These are phyloP conservation scores for Hydrophis major DNA, from an alignment of 2,797 vertebrate species.

Conservation along the genomic window DNA sequence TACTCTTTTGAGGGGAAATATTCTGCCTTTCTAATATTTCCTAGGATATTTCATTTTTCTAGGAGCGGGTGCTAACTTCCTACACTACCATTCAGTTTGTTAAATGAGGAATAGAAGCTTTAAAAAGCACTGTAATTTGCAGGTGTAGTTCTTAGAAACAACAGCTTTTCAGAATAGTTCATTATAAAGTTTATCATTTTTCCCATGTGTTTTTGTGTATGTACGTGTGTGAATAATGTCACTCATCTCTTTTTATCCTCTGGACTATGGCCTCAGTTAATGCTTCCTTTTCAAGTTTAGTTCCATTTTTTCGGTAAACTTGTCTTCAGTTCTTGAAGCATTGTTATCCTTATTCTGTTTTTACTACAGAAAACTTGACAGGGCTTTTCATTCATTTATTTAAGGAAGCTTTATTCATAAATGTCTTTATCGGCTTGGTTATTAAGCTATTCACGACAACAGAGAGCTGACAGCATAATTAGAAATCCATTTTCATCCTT, in stretches of 20 bases:
- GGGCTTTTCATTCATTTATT: slow-evolving; percentile 44
- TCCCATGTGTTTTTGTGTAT: not conserved
- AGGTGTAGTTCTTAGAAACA: slow-evolving; percentile 54
- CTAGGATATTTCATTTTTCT: too few species aligned
- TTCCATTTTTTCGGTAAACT: slow-evolving; percentile 44
- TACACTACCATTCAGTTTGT: not conserved
- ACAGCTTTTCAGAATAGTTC: slow-evolving; percentile 53
- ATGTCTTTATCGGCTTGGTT: slow-evolving; percentile 1
- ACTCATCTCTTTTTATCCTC: not conserved
- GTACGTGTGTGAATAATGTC: not conserved
- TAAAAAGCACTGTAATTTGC: slow-evolving; percentile 53
- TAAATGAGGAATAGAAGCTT: slow-evolving; percentile 30
- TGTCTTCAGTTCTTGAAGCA: slow-evolving; percentile 37
- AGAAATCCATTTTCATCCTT: slow-evolving; percentile 2
- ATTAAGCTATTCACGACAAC: not conserved
- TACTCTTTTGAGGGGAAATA: too few species aligned
- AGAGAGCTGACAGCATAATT: slow-evolving; percentile 18
- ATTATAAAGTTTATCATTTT: slow-evolving; percentile 49
- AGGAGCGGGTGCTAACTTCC: too few species aligned
- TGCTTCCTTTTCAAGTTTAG: slow-evolving; percentile 63
- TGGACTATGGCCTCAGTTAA: slow-evolving; percentile 60
- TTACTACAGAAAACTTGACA: slow-evolving; percentile 43
- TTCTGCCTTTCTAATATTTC: too few species aligned
- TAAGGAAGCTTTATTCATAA: slow-evolving; percentile 51
- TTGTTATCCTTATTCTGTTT: slow-evolving; percentile 60